These are phyloP conservation scores for Pseudomugil tenellus DNA, from an alignment of 2,797 vertebrate species.

Conservation along the genomic window DNA sequence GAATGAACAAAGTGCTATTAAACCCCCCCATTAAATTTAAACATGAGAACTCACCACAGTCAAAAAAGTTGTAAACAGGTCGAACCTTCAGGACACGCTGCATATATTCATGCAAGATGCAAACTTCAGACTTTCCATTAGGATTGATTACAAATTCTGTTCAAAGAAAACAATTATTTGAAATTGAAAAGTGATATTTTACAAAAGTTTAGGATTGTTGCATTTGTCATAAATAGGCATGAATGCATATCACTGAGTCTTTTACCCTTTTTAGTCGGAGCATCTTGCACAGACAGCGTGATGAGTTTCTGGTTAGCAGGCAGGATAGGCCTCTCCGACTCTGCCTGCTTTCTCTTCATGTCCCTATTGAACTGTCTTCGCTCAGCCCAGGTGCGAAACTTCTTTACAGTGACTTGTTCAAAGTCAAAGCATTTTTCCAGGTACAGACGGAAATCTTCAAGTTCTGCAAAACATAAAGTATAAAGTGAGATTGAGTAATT, in stretches of 20 bases:
- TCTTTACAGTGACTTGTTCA: conserved; percentile 98
- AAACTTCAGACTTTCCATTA: conserved; percentile 98
- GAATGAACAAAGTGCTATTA: background rate
- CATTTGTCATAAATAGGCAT: background rate
- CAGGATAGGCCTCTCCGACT: conserved; percentile 94
- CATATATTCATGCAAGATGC: conserved; percentile 99
- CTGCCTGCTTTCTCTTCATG: conserved; percentile 97
- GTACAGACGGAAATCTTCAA: conserved; percentile 94
- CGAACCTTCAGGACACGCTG: conserved; percentile 99
- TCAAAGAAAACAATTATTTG: conserved; percentile 17
- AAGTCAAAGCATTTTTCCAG: conserved; percentile 97
- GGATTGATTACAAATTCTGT: conserved; percentile 99
- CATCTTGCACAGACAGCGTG: conserved; percentile 95
- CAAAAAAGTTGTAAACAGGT: conserved; percentile 99
- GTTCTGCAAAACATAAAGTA: conserved; percentile 76
- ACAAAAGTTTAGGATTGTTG: background rate
- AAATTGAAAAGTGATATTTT: conserved; percentile 2
- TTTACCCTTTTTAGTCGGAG: conserved; percentile 96
- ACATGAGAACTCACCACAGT: conserved; percentile 92
- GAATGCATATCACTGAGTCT: no score
- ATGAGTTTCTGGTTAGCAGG: conserved; percentile 99
- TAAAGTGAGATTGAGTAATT: background rate
- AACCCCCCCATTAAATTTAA: background rate
- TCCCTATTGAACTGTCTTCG: conserved; percentile 97
- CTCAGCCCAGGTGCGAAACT: conserved; percentile 98